A percentile compares a stretch with the other conserved stretches of the same genome.
phyloP scores from a whole-genome alignment of 2,797 vertebrate genomes.

The Xyrichtys novacula region DNA sequence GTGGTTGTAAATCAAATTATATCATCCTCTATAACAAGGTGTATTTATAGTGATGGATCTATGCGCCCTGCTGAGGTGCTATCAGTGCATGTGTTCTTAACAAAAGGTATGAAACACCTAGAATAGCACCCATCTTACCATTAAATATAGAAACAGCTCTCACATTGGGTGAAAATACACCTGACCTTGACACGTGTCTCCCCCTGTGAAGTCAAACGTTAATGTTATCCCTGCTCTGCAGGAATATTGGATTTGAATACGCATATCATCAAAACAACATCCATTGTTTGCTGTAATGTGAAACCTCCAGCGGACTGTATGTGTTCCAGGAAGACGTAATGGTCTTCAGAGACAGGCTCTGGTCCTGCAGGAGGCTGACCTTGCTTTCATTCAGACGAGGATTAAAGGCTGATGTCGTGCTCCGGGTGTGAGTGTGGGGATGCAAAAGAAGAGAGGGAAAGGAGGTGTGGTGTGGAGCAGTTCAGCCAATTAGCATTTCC shows the following conservation, averaged over 20 bases:
- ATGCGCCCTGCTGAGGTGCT: conserved; percentile 35
- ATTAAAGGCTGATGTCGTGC: conserved; percentile 59
- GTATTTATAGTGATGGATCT: conserved; percentile 64
- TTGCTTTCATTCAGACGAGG: conserved; percentile 43
- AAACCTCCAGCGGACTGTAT: conserved; percentile 6
- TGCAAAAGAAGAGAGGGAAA: conserved; percentile 26
- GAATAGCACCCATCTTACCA: conserved; percentile 28
- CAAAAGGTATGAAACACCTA: conserved; percentile 1
- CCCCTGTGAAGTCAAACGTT: neutral
- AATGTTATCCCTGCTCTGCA: conserved; percentile 7
- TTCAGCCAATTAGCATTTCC: conserved; percentile 62
- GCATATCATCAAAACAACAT: conserved; percentile 20
- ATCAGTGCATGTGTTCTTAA: no score
- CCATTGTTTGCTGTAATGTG: conserved; percentile 28
- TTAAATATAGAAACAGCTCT: conserved; percentile 36
- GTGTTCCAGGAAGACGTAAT: conserved; percentile 42
- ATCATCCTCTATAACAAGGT: conserved; percentile 42
- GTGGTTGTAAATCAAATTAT: conserved; percentile 61
- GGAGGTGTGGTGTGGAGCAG: conserved; percentile 29
- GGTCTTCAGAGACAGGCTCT: conserved; percentile 33
- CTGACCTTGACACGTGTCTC: conserved; percentile 50
- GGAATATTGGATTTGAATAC: conserved; percentile 23
- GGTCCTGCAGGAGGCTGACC: conserved; percentile 56
- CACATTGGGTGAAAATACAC: conserved; percentile 24
- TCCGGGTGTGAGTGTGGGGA: conserved; percentile 42